Conservation (phyloP, 2,888 invertebrate species). For the Stomorhina lunata region DNA sequence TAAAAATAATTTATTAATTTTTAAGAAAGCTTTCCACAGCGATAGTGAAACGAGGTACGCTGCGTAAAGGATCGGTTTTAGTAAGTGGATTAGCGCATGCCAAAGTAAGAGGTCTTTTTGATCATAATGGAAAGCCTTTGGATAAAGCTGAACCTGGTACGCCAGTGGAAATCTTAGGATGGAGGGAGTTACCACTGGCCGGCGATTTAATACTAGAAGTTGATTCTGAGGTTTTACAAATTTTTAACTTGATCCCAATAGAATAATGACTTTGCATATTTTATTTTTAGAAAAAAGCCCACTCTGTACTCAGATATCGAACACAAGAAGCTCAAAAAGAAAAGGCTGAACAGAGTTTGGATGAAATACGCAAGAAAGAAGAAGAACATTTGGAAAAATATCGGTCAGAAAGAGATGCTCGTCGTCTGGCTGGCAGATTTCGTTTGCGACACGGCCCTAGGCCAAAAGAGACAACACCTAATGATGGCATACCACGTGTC, state of each 20-base stretch:
- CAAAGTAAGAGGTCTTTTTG: constrained; percentile 89
- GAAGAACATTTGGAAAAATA: constrained; percentile 85
- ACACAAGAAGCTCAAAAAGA: constrained; percentile 82
- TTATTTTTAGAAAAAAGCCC: constrained; percentile 83
- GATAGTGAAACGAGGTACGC: constrained; percentile 91
- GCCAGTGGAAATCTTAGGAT: constrained; percentile 93
- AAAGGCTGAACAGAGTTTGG: constrained; percentile 84
- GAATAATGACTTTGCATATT: background rate
- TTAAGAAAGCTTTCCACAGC: constrained; percentile 89
- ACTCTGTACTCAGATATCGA: constrained; percentile 85
- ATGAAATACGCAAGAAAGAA: constrained; percentile 84
- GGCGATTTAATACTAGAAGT: constrained; percentile 95
- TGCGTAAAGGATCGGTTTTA: constrained; percentile 87
- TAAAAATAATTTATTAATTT: constrained; percentile 82
- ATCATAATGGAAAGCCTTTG: constrained; percentile 86
- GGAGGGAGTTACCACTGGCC: constrained; percentile 93
- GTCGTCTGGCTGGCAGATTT: constrained; percentile 83
- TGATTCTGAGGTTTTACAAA: constrained; percentile 85
- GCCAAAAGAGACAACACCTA: constrained; percentile 80
- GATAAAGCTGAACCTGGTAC: constrained; percentile 86
- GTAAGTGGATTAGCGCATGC: constrained; percentile 93
- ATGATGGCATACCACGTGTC: constrained; percentile 82
- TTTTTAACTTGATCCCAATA: too few species aligned
- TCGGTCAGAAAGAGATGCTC: constrained; percentile 82
- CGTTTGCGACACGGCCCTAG: constrained; percentile 83